Conservation (phyloP, 92 coral and sea anemone species). For the Siderastrea radians region DNA sequence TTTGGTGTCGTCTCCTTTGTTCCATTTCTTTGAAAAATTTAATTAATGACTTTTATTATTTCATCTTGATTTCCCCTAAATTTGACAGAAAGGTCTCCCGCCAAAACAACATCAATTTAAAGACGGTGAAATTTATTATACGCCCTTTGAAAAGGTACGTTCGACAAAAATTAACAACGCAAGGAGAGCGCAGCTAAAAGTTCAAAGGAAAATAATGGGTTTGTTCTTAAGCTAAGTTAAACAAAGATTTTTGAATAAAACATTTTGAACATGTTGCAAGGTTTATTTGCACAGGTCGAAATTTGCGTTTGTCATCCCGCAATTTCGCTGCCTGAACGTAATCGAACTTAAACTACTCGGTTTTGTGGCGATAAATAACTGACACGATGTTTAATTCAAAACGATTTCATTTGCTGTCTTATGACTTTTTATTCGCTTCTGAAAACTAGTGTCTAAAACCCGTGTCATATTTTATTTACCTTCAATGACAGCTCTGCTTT, state of each 20-base stretch:
- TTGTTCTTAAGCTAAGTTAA: not conserved
- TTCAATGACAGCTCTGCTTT: not conserved
- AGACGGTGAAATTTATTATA: not conserved
- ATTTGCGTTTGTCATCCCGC: not conserved
- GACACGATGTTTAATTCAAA: not conserved
- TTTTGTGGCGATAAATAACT: not conserved
- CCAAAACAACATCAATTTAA: not conserved
- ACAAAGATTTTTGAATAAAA: conserved; percentile 14
- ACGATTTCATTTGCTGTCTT: not conserved
- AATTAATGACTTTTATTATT: too few relatives aligned
- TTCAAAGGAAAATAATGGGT: not conserved
- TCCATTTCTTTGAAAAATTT: not conserved
- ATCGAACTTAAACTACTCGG: not conserved
- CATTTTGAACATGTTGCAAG: conserved; percentile 3
- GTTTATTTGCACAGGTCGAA: not conserved
- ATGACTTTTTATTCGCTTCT: not conserved
- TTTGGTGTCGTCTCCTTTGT: too few relatives aligned
- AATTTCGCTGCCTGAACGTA: not conserved
- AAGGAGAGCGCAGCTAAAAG: not conserved
- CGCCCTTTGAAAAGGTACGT: not conserved
- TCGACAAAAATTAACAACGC: not conserved
- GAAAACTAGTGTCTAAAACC: not conserved
- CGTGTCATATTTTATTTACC: not conserved
- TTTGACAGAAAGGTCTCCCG: not conserved
- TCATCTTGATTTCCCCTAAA: not conserved